These are phyloP conservation scores for Holothuria glaberrima DNA, from an alignment of 35 echinoderm and acorn worm species.

Conservation along the genomic window DNA sequence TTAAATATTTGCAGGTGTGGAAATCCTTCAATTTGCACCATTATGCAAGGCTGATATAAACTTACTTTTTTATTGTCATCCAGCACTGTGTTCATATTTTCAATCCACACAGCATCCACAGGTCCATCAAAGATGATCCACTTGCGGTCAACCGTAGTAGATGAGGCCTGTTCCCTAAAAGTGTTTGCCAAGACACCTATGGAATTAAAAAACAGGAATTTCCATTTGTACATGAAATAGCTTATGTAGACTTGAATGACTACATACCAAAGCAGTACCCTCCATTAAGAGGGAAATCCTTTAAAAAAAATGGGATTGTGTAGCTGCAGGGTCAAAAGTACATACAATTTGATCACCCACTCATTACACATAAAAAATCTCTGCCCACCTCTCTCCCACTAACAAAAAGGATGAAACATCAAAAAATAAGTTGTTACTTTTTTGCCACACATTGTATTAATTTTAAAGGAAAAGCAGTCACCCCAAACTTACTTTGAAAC, in stretches of 20 bases:
- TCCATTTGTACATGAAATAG: neutral
- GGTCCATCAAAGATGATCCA: constrained; percentile 99
- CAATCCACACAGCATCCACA: constrained; percentile 97
- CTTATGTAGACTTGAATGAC: neutral
- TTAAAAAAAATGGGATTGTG: neutral
- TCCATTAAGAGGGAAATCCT: neutral
- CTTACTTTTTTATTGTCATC: constrained; percentile 98
- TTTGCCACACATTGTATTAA: no score
- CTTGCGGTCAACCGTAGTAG: constrained; percentile 88
- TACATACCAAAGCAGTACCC: no score
- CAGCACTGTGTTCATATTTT: constrained; percentile 97
- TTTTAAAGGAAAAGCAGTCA: no score
- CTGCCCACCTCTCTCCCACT: no score
- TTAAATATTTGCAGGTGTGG: no score
- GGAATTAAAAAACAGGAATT: neutral
- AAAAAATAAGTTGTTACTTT: no score
- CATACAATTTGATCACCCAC: neutral
- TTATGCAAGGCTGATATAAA: neutral
- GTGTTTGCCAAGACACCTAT: constrained; percentile 91
- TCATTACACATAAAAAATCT: neutral
- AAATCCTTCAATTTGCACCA: neutral
- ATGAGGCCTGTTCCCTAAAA: constrained; percentile 92
- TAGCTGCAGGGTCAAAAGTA: neutral
- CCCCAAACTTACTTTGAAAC: no score
- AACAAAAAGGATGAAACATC: no score